Conservation (phyloP, 2,888 invertebrate species). For the Embidobia sp. region DNA sequence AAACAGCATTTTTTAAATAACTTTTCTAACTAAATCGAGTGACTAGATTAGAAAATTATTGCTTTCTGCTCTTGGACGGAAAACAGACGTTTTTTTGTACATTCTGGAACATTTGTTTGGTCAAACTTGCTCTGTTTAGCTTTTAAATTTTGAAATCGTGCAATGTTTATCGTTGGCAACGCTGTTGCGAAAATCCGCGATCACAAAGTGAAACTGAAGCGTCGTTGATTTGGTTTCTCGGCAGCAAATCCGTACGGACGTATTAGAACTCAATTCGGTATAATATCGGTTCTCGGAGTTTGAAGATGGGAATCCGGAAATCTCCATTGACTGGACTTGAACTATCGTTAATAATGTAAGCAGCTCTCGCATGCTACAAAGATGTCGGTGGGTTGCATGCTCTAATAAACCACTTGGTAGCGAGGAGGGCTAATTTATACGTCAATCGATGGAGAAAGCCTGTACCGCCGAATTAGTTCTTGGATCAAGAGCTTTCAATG, state of each 20-base stretch:
- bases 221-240: constrained; percentile 27
- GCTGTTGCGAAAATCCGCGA: no score
- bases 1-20: no score
- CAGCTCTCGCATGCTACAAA: constrained; percentile 23
- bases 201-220: constrained; percentile 36
- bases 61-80: no score
- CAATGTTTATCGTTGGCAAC: no score
- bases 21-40: no score
- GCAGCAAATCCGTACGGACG: background rate
- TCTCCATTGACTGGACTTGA: constrained; percentile 38
- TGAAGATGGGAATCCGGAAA: constrained; percentile 37
- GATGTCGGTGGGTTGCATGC: constrained; percentile 38
- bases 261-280: constrained; percentile 32
- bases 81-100: no score
- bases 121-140: no score
- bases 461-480: constrained; percentile 16
- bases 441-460: constrained; percentile 46
- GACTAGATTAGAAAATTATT: no score
- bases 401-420: constrained; percentile 39
- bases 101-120: no score
- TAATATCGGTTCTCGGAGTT: constrained; percentile 27
- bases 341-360: constrained; percentile 40
- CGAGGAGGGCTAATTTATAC: constrained; percentile 34
- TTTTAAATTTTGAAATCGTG: no score
- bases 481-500: constrained; percentile 20